These are phyloP conservation scores for Malachius bipustulatus DNA, from an alignment of 2,888 invertebrate genomes.

Conservation along the genomic window DNA sequence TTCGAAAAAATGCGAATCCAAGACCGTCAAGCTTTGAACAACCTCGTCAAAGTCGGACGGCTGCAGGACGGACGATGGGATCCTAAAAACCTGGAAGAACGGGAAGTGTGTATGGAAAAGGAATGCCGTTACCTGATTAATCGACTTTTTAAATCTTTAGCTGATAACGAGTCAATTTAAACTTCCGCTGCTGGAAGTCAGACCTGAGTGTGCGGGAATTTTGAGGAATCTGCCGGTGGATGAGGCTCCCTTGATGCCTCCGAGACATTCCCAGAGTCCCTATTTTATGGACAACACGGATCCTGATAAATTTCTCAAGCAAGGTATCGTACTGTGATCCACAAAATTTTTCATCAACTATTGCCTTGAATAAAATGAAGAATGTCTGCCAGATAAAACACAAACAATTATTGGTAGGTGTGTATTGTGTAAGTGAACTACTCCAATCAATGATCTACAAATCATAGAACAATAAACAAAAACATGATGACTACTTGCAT, in stretches of 20 bases:
- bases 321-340: slow-evolving; percentile 43
- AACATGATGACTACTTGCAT: too few species aligned
- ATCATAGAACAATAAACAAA: too few species aligned
- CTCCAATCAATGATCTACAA: too few species aligned
- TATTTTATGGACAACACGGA: slow-evolving; percentile 54
- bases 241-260: slow-evolving; percentile 47
- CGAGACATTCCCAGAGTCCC: slow-evolving; percentile 48
- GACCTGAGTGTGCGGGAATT: slow-evolving; percentile 56
- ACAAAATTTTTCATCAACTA: too few species aligned
- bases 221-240: slow-evolving; percentile 47
- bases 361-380: too few species aligned
- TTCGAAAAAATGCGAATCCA: slow-evolving; percentile 52
- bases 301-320: slow-evolving; percentile 51
- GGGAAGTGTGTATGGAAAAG: slow-evolving; percentile 41
- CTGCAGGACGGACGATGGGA: slow-evolving; percentile 51
- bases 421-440: too few species aligned
- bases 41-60: slow-evolving; percentile 46
- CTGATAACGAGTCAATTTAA: slow-evolving; percentile 56
- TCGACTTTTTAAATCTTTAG: slow-evolving; percentile 36
- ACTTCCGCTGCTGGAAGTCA: slow-evolving; percentile 53
- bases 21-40: slow-evolving; percentile 46
- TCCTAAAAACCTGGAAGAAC: slow-evolving; percentile 48
- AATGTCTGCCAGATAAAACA: too few species aligned
- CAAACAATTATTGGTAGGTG: too few species aligned
- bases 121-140: slow-evolving; percentile 3